These are phyloP conservation scores for Monopis laevigella DNA, from an alignment of 2,888 invertebrate genomes.

Conservation along the genomic window DNA sequence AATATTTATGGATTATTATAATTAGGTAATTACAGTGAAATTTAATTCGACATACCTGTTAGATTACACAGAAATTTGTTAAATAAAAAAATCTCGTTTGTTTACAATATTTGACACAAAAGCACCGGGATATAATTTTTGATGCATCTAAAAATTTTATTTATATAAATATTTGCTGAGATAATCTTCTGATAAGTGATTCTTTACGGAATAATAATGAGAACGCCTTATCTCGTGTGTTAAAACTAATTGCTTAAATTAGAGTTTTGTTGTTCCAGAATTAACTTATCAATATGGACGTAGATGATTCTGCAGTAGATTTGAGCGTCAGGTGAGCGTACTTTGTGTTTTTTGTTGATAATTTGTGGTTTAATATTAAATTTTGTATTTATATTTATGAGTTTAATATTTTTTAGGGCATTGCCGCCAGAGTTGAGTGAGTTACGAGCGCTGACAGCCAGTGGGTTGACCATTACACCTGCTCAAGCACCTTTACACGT, in stretches of 20 bases:
- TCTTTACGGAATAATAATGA: constrained; percentile 2
- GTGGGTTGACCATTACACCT: constrained; percentile 71
- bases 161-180: constrained; percentile 4
- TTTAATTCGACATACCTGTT: no score
- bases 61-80: no score
- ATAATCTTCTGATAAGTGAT: constrained; percentile 4
- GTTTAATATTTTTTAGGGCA: constrained; percentile 33
- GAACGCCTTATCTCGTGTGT: constrained; percentile 4
- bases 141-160: constrained; percentile 1
- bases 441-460: constrained; percentile 67
- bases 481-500: constrained; percentile 67
- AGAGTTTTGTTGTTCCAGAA: constrained; percentile 1
- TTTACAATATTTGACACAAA: no score
- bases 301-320: constrained; percentile 90
- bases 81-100: no score
- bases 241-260: constrained; percentile 3
- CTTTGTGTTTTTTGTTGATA: constrained; percentile 13
- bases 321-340: constrained; percentile 79
- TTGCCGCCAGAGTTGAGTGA: constrained; percentile 65
- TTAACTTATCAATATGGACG: constrained; percentile 74
- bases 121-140: no score
- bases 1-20: no score
- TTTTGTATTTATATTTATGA: constrained; percentile 12
- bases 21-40: no score
- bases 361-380: constrained; percentile 16